These are phyloP conservation scores for Entomyzon cyanotis DNA, from an alignment of 2,113 vertebrate species.

Conservation along the genomic window DNA sequence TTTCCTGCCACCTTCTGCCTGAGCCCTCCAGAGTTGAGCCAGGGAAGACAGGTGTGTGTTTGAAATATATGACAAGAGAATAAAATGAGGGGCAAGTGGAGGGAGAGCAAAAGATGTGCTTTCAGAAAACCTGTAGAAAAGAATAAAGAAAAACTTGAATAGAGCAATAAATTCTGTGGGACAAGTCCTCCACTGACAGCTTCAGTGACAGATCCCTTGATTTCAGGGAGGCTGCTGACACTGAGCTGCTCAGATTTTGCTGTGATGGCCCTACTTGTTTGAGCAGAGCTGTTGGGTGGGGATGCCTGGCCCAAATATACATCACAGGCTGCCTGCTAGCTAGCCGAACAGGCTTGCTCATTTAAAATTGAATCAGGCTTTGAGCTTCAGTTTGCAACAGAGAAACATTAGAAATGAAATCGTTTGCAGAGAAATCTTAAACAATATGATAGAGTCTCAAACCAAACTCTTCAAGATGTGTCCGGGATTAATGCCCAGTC, in stretches of 20 bases:
- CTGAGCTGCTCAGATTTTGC: not conserved
- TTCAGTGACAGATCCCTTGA: not conserved
- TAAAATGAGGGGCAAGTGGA: not conserved
- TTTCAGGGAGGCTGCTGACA: not conserved
- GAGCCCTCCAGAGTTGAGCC: not conserved
- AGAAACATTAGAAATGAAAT: not conserved
- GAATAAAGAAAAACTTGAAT: not conserved
- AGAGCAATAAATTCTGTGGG: not conserved
- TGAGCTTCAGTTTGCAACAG: not conserved
- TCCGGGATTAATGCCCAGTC: not conserved
- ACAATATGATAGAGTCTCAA: not conserved
- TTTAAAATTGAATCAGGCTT: constrained; percentile 36
- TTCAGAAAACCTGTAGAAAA: not conserved
- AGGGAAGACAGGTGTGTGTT: not conserved
- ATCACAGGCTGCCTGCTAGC: not conserved
- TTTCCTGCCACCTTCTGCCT: not conserved
- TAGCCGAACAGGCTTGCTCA: constrained; percentile 60
- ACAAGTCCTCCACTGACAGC: not conserved
- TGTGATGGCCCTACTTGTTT: not conserved
- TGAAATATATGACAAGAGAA: not conserved
- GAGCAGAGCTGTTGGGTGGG: constrained; percentile 3
- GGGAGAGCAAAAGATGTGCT: not conserved
- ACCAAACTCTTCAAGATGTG: not conserved
- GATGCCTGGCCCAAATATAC: not conserved
- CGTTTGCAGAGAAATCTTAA: not conserved